phyloP scores from a whole-genome alignment of 2,888 invertebrate genomes.

The Aleiodes leptofemur region DNA sequence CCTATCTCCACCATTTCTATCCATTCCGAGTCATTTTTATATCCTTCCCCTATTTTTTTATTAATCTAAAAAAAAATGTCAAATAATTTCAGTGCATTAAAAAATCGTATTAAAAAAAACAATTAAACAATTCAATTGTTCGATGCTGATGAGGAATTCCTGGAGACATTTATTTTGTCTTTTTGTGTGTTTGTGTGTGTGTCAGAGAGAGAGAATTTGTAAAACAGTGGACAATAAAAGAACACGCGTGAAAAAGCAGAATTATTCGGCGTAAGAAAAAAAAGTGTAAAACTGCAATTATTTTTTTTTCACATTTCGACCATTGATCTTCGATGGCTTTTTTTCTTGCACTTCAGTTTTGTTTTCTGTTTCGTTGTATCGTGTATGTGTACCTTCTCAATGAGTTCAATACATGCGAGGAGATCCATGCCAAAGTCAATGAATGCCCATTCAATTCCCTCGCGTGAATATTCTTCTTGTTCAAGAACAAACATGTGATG shows the following conservation, averaged over 20 bases:
- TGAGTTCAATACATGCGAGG: conserved; percentile 95
- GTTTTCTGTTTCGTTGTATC: conserved; percentile 44
- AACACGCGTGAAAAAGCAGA: conserved; percentile 17
- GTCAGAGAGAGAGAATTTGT: conserved; percentile 40
- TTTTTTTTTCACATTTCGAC: conserved; percentile 38
- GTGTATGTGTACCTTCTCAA: conserved; percentile 86
- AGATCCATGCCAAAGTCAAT: conserved; percentile 97
- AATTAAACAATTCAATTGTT: conserved; percentile 14
- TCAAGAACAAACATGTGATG: conserved; percentile 96
- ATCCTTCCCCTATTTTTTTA: no score
- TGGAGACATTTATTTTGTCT: background rate
- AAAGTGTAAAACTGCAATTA: conserved; percentile 40
- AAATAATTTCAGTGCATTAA: conserved; percentile 20
- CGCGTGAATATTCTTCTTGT: conserved; percentile 94
- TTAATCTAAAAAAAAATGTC: background rate
- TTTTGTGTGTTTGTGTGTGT: conserved; percentile 1
- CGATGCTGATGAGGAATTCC: background rate
- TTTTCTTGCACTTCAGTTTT: conserved; percentile 9
- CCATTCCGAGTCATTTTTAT: no score
- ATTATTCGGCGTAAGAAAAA: conserved; percentile 49
- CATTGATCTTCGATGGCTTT: conserved; percentile 30
- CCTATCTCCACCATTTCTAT: no score
- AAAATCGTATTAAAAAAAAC: conserved; percentile 37
- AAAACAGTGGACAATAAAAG: conserved; percentile 66
- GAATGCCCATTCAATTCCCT: conserved; percentile 94